phyloP scores from a whole-genome alignment of 2,113 vertebrate genomes.

The Syngnathus typhle region DNA sequence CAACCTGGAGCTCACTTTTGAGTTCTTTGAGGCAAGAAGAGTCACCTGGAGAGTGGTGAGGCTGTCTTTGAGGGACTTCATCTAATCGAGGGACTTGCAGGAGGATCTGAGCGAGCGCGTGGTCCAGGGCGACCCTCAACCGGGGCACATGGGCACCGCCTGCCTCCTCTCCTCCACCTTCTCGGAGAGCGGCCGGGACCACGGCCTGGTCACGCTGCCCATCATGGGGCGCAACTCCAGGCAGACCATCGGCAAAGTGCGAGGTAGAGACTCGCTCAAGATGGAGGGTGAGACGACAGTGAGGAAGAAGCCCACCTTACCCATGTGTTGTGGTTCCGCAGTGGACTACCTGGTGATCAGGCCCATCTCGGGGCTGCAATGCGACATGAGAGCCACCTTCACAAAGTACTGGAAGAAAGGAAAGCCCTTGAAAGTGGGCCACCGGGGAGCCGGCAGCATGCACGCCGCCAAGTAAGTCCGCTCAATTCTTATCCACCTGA shows the following conservation, averaged over 20 bases:
- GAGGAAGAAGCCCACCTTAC: not conserved
- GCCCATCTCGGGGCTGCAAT: constrained; percentile 77
- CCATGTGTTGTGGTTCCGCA: constrained; percentile 45
- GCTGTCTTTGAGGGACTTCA: not conserved
- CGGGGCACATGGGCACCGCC: constrained; percentile 85
- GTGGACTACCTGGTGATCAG: constrained; percentile 93
- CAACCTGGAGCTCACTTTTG: constrained; percentile 92
- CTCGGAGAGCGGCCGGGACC: constrained; percentile 80
- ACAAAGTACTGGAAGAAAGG: constrained; percentile 90
- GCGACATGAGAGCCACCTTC: constrained; percentile 86
- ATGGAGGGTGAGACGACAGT: not conserved
- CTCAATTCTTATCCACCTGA: too few species aligned
- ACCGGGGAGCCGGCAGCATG: constrained; percentile 90
- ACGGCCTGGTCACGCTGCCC: constrained; percentile 82
- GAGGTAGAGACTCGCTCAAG: constrained; percentile 69
- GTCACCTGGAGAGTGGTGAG: too few species aligned
- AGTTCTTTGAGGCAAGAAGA: constrained; percentile 91
- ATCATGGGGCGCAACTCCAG: constrained; percentile 91
- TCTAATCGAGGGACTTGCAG: constrained; percentile 50
- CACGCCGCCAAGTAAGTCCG: constrained; percentile 77
- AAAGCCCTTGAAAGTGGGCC: constrained; percentile 85
- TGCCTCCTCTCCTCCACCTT: constrained; percentile 90
- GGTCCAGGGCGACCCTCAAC: constrained; percentile 80
- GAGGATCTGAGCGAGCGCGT: constrained; percentile 87
- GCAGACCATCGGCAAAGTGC: constrained; percentile 92